Conservation (phyloP, 2,113 vertebrate species). For the Suricata suricatta region DNA sequence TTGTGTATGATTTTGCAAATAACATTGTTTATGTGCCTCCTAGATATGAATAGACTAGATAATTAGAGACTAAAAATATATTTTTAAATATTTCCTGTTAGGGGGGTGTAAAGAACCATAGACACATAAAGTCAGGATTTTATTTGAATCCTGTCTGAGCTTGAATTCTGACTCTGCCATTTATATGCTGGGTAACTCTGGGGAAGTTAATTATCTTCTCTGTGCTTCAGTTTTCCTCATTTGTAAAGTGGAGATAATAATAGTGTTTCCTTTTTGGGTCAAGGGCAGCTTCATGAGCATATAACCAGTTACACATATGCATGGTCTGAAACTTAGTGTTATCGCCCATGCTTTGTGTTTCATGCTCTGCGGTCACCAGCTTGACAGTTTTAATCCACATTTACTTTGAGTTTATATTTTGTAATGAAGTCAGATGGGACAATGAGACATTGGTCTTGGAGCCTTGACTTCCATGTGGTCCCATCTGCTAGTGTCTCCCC, state of each 20-base stretch:
- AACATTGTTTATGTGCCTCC: neutral
- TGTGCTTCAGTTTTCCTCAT: neutral
- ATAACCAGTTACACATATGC: neutral
- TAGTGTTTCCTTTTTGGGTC: neutral
- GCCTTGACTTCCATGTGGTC: neutral
- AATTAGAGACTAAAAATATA: neutral
- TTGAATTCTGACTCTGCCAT: neutral
- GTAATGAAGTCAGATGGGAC: neutral
- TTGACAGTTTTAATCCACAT: neutral
- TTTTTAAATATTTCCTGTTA: neutral
- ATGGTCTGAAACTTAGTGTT: neutral
- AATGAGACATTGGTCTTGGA: neutral
- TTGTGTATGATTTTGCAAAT: neutral
- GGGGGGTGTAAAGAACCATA: neutral
- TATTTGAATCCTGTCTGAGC: neutral
- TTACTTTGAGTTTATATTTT: neutral
- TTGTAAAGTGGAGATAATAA: neutral
- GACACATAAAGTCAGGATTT: neutral
- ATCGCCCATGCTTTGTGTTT: neutral
- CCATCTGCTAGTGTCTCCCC: fast-evolving
- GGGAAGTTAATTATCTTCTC: neutral
- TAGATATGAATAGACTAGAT: neutral
- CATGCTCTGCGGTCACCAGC: neutral
- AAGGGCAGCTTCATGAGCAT: neutral
- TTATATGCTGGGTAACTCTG: neutral